Evolutionary conservation across 2,888 invertebrate genomes (phyloP).

Genomic region (Melitaea athalia): DNA sequence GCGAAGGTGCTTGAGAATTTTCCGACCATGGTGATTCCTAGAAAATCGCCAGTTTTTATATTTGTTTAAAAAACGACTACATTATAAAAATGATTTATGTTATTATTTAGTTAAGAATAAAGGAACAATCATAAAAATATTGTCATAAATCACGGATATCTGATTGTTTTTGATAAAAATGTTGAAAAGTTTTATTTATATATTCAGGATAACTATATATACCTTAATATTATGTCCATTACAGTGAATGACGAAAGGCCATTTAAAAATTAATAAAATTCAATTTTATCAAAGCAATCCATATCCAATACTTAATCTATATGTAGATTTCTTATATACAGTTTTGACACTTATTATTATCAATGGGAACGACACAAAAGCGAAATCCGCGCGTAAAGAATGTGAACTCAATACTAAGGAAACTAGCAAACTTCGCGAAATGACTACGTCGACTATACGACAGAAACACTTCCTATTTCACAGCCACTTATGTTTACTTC

Average conservation of each 20-base stretch:
- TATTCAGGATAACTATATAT: conserved; percentile 3
- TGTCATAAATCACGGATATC: background rate
- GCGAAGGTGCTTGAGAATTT: conserved; percentile 57
- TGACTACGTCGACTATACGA: conserved; percentile 29
- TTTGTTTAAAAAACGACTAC: background rate
- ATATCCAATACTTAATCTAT: conserved; percentile 6
- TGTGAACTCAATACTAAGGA: conserved; percentile 32
- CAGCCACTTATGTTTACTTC: conserved; percentile 37
- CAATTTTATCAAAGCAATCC: conserved; percentile 9
- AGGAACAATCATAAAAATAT: background rate
- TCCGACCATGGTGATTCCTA: conserved; percentile 61
- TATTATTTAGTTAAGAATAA: background rate
- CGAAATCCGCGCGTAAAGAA: conserved; percentile 29
- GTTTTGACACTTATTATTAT: conserved; percentile 17
- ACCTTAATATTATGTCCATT: conserved; percentile 5
- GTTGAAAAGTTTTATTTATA: background rate
- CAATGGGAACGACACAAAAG: conserved; percentile 18
- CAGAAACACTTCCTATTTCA: conserved; percentile 39
- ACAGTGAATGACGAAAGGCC: background rate
- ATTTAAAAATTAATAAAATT: background rate
- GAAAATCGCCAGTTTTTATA: conserved; percentile 21
- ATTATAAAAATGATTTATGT: background rate
- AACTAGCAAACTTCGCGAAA: conserved; percentile 37
- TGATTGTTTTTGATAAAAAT: conserved; percentile 1
- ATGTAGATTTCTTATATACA: conserved; percentile 5